These are phyloP conservation scores for Daubentonia madagascariensis DNA, from an alignment of 2,113 vertebrate genomes.

Conservation along the genomic window DNA sequence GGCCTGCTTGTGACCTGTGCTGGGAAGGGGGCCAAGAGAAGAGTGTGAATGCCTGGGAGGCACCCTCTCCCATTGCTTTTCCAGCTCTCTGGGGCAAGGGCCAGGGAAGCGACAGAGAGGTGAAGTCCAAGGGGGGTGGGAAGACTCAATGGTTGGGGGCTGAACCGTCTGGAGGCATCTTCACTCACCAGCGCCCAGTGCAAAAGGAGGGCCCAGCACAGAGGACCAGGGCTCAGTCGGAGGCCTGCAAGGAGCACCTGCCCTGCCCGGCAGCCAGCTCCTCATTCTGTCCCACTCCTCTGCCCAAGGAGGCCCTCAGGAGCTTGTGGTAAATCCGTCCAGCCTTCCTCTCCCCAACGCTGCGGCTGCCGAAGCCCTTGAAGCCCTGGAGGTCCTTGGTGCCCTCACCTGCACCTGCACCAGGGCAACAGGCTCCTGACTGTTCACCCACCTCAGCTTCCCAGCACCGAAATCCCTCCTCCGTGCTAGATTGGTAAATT, in stretches of 20 bases:
- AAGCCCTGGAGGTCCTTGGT: no score
- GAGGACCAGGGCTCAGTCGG: not conserved
- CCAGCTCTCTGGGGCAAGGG: not conserved
- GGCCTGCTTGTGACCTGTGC: not conserved
- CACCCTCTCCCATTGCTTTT: not conserved
- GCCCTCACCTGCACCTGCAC: not conserved
- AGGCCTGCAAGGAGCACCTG: not conserved
- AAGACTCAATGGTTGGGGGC: not conserved
- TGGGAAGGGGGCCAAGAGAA: not conserved
- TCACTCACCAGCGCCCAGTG: not conserved
- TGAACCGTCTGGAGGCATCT: not conserved
- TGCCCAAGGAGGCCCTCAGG: not conserved
- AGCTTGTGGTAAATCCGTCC: no score
- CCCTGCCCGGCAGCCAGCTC: not conserved
- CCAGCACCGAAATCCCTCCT: no score
- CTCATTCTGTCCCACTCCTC: not conserved
- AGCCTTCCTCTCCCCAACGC: accelerated
- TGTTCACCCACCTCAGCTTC: accelerated
- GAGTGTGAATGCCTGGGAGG: not conserved
- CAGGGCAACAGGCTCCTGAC: accelerated
- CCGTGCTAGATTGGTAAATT: accelerated
- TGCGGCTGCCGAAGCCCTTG: not conserved
- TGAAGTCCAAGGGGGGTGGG: not conserved
- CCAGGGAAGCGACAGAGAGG: not conserved
- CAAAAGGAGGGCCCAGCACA: not conserved